A percentile compares a stretch with the other conserved stretches of the same genome.
Conservation (phyloP, 2,113 vertebrate genomes). For the Rhinichthys klamathensis region DNA sequence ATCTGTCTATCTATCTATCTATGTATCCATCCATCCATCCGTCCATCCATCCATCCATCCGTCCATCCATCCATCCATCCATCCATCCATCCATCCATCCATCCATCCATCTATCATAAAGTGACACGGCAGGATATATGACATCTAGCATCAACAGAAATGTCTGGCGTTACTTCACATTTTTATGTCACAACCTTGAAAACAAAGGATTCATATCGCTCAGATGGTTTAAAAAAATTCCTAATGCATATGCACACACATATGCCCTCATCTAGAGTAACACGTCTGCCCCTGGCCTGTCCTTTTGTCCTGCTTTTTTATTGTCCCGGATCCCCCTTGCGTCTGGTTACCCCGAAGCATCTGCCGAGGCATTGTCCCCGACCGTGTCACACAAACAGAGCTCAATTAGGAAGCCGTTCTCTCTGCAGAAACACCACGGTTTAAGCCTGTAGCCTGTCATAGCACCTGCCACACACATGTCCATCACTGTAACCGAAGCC, state of each 20-base stretch:
- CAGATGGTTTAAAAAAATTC: background rate
- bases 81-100: too few relatives aligned
- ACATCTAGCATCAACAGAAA: background rate
- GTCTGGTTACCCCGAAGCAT: conserved; percentile 63
- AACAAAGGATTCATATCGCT: conserved; percentile 3
- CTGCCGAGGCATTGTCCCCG: conserved; percentile 72
- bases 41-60: too few relatives aligned
- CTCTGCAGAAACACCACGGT: conserved; percentile 67
- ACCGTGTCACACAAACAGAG: conserved; percentile 65
- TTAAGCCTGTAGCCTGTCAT: conserved; percentile 64
- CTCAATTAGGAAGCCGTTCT: conserved; percentile 70
- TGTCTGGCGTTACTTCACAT: background rate
- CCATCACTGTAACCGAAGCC: conserved; percentile 68
- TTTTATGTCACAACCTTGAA: background rate
- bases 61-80: too few relatives aligned
- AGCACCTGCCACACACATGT: conserved; percentile 76
- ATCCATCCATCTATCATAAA: too few relatives aligned
- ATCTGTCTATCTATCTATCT: too few relatives aligned
- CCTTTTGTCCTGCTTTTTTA: conserved; percentile 61
- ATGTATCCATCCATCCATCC: too few relatives aligned
- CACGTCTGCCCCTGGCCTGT: conserved; percentile 31
- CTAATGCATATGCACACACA: conserved; percentile 43
- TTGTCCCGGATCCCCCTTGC: conserved; percentile 67
- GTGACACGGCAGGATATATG: background rate
- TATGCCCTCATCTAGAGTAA: conserved; percentile 37